These are phyloP conservation scores for Melanotaenia trifasciata DNA, from an alignment of 2,797 vertebrate genomes.

Conservation along the genomic window DNA sequence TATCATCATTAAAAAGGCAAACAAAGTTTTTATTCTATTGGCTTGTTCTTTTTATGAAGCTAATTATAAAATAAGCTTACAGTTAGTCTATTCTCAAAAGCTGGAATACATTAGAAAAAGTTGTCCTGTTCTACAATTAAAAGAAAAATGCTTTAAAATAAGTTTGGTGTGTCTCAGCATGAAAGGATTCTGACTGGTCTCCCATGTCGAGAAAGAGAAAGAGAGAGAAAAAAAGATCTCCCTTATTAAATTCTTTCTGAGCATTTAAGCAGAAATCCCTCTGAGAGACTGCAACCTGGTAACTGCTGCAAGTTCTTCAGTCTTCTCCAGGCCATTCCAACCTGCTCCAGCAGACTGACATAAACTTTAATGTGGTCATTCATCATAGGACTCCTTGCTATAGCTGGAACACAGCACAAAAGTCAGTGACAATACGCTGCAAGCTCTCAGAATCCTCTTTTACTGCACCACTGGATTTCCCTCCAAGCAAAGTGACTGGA, in stretches of 20 bases:
- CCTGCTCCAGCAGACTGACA: neutral
- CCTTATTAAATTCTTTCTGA: neutral
- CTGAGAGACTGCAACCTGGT: neutral
- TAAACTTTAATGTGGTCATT: constrained; percentile 1
- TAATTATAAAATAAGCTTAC: neutral
- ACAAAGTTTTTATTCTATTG: neutral
- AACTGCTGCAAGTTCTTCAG: neutral
- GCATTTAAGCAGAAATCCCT: neutral
- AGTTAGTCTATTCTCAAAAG: neutral
- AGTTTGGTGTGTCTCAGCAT: no score
- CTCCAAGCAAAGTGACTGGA: neutral
- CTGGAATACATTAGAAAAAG: no score
- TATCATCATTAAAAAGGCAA: neutral
- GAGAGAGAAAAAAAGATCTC: neutral
- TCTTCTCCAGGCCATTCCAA: neutral
- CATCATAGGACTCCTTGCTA: neutral
- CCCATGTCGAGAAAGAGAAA: no score
- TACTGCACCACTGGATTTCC: neutral
- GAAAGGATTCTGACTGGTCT: neutral
- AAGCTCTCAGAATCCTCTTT: neutral
- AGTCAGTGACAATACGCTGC: neutral
- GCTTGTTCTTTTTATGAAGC: neutral
- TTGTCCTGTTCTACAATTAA: no score
- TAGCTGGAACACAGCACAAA: neutral
- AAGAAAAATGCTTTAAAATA: no score